Conservation (phyloP, 2,113 vertebrate species). For the Mirza zaza region DNA sequence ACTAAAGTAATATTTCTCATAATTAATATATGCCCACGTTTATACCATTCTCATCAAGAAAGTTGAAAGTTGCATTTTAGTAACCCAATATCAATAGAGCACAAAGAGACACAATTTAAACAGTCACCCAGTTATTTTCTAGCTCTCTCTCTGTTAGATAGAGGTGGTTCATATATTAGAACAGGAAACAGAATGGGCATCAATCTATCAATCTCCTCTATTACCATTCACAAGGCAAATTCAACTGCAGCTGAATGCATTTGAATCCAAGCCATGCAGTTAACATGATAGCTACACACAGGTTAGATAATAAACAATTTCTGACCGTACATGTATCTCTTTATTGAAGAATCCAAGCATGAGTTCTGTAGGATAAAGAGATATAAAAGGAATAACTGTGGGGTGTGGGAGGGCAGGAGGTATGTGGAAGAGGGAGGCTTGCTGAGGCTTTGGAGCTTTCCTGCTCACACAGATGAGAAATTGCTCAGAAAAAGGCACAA, state of each 20-base stretch:
- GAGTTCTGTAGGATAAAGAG: not conserved
- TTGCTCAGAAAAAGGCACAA: not conserved
- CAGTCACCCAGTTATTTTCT: not conserved
- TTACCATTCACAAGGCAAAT: not conserved
- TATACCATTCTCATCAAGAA: not conserved
- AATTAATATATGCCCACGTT: not conserved
- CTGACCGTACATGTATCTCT: no score
- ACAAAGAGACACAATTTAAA: not conserved
- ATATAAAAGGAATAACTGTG: not conserved
- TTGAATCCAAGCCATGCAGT: not conserved
- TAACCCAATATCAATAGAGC: not conserved
- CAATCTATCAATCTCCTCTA: no score
- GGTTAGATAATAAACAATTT: not conserved
- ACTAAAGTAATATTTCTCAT: not conserved
- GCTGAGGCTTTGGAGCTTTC: not conserved
- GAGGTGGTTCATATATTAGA: not conserved
- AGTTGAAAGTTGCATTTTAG: not conserved
- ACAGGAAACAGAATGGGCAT: not conserved
- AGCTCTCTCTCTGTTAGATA: accelerated
- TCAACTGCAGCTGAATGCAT: not conserved
- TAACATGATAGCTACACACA: not conserved
- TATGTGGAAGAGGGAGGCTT: not conserved
- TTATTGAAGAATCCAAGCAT: not conserved
- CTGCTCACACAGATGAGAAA: not conserved
- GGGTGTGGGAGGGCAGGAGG: no score